Evolutionary conservation across 2,888 invertebrate genomes (phyloP).

Genomic region (Adelognathus sp.): DNA sequence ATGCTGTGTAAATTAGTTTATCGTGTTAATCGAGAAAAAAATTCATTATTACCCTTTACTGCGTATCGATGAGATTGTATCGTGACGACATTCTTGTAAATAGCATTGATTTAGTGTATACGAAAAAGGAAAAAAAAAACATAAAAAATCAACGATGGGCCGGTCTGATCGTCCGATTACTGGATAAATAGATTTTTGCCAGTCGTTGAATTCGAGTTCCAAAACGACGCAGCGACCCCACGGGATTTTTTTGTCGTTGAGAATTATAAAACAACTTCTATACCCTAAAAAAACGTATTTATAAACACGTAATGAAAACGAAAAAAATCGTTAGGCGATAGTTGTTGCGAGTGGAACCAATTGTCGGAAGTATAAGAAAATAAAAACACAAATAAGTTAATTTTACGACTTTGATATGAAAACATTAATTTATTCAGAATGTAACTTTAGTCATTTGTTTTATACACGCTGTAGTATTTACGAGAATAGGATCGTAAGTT

Average conservation of each 20-base stretch:
- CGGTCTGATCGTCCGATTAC: constrained; percentile 9
- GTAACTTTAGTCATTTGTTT: constrained; percentile 39
- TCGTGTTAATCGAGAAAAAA: constrained; percentile 30
- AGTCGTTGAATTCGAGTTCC: background rate
- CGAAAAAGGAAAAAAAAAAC: background rate
- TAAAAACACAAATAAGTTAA: constrained; percentile 31
- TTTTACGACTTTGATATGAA: constrained; percentile 40
- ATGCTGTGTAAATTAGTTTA: constrained; percentile 49
- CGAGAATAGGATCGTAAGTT: too few relatives aligned
- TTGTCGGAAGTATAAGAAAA: constrained; percentile 2
- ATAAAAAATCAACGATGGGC: background rate
- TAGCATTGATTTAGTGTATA: constrained; percentile 8
- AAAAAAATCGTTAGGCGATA: constrained; percentile 19
- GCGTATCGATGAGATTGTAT: background rate
- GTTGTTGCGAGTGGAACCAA: constrained; percentile 24
- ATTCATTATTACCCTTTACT: constrained; percentile 24
- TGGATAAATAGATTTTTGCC: background rate
- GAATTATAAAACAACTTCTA: background rate
- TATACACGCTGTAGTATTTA: constrained; percentile 13
- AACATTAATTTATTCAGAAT: constrained; percentile 44
- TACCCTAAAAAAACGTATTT: constrained; percentile 12
- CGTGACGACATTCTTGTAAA: constrained; percentile 16
- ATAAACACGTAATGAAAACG: constrained; percentile 31
- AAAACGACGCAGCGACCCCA: background rate
- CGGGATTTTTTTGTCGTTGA: background rate